Evolutionary conservation across 1,140 invertebrate genomes (phyloP).

Genomic region (Drosophila bifasciata): DNA sequence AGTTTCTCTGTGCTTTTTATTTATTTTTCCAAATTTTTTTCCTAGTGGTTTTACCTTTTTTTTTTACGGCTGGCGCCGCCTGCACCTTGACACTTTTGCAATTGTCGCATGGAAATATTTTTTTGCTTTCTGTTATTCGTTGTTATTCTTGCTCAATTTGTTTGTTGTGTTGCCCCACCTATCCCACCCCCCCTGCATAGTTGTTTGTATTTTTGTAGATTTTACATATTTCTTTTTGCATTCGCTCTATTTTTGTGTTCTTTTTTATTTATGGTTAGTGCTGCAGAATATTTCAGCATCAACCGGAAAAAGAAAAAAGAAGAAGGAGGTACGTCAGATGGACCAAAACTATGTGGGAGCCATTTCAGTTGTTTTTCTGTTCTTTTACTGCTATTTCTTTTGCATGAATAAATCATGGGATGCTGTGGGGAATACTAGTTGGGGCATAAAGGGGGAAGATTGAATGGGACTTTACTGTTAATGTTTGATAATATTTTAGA

Average conservation of each 20-base stretch:
- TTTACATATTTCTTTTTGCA: constrained; percentile 26
- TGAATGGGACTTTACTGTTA: constrained; percentile 19
- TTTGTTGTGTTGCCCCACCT: constrained; percentile 36
- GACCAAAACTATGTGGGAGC: constrained; percentile 44
- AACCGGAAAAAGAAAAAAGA: constrained; percentile 10
- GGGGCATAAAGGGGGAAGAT: constrained; percentile 9
- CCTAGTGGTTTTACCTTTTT: background rate
- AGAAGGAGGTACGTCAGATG: constrained; percentile 12
- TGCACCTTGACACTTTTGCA: constrained; percentile 55
- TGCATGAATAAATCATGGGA: constrained; percentile 48
- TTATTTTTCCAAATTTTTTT: constrained; percentile 20
- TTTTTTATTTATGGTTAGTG: constrained; percentile 51
- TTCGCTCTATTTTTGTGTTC: constrained; percentile 14
- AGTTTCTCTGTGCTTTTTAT: constrained; percentile 11
- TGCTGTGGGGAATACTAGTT: constrained; percentile 26
- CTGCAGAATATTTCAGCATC: constrained; percentile 47
- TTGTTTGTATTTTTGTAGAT: constrained; percentile 25
- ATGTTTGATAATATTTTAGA: constrained; percentile 50
- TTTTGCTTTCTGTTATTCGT: constrained; percentile 37
- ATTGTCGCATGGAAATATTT: constrained; percentile 50
- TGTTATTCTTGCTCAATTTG: constrained; percentile 54
- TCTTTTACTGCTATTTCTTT: constrained; percentile 25
- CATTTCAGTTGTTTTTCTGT: constrained; percentile 34
- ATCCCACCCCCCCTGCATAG: constrained; percentile 8
- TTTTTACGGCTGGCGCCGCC: constrained; percentile 35